Conservation (phyloP, 2,113 vertebrate species). For the Bufo bufo region DNA sequence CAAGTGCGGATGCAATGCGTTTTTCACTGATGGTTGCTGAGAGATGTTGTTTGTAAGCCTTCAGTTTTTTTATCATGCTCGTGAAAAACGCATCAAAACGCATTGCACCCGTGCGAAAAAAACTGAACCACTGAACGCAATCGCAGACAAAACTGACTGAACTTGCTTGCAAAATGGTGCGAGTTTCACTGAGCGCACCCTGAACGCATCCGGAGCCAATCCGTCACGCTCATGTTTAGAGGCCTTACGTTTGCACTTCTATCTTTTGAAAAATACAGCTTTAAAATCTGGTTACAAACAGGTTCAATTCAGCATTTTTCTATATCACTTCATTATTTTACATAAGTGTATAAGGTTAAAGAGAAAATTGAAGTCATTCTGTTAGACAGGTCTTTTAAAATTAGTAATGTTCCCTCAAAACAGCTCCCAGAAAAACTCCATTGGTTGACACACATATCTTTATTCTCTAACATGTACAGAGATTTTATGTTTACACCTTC, state of each 20-base stretch:
- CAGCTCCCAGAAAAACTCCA: not conserved
- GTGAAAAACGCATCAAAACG: too few species aligned
- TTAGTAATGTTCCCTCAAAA: conserved; percentile 15
- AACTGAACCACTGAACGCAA: too few species aligned
- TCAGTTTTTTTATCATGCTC: too few species aligned
- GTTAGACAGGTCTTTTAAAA: conserved; percentile 5
- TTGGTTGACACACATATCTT: conserved; percentile 6
- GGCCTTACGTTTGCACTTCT: not conserved
- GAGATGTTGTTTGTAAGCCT: too few species aligned
- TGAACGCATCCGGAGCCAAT: too few species aligned
- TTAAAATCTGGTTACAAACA: not conserved
- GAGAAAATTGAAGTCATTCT: conserved; percentile 51
- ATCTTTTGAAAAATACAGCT: not conserved
- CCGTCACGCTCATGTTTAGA: too few species aligned
- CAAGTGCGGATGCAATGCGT: too few species aligned
- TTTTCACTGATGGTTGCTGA: too few species aligned
- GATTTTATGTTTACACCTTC: not conserved
- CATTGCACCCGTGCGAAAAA: too few species aligned
- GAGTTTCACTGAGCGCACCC: too few species aligned
- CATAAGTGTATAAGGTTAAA: conserved; percentile 38
- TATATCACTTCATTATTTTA: conserved; percentile 44
- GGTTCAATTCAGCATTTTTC: conserved; percentile 35
- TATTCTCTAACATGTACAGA: not conserved
- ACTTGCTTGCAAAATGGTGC: too few species aligned
- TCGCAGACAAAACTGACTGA: too few species aligned